These are phyloP conservation scores for Halcyon malimbica DNA, from an alignment of 2,113 vertebrate species.

Conservation along the genomic window DNA sequence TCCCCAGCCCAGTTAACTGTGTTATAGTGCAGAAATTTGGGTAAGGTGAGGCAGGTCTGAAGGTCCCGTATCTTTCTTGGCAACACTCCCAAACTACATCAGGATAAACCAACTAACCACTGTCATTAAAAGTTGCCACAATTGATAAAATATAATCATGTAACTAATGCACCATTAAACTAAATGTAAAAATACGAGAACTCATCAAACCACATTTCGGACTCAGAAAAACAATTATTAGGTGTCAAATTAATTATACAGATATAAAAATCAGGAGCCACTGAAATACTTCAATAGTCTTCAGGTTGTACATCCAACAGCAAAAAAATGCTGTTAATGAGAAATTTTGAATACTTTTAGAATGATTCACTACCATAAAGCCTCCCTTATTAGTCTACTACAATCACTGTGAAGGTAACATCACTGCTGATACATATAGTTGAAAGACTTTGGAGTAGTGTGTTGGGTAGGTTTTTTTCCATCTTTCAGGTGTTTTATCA, in stretches of 20 bases:
- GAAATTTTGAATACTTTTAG: not conserved
- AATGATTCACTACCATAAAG: not conserved
- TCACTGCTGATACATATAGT: not conserved
- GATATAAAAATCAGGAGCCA: not conserved
- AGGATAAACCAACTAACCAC: not conserved
- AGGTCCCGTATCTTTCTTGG: not conserved
- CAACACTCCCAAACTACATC: not conserved
- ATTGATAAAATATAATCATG: not conserved
- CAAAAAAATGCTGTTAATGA: not conserved
- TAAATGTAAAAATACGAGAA: not conserved
- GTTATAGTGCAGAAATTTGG: not conserved
- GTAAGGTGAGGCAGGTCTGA: not conserved
- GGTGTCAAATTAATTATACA: not conserved
- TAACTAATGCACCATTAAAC: not conserved
- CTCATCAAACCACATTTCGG: not conserved
- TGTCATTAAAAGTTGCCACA: not conserved
- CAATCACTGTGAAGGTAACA: not conserved
- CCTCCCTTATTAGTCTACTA: not conserved
- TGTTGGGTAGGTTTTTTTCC: not conserved
- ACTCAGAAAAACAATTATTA: not conserved
- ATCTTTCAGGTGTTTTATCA: not conserved
- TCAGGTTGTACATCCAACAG: not conserved
- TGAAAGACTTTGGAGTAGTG: accelerated
- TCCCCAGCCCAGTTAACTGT: not conserved
- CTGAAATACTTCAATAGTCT: not conserved